Conservation (phyloP, 2,113 vertebrate genomes). For the Oreotrochilus melanogaster region DNA sequence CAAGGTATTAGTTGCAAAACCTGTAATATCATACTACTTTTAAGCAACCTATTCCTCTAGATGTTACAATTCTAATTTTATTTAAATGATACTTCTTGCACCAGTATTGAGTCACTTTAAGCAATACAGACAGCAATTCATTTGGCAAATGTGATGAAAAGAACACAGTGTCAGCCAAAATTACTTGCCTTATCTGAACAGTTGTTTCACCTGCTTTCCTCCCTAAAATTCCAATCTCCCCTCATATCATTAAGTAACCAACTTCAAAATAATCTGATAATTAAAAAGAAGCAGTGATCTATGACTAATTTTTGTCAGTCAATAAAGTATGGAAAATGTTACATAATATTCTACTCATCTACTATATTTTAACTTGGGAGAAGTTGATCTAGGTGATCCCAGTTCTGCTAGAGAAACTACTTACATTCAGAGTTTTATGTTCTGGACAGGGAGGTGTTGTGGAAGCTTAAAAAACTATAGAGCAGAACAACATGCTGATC, state of each 20-base stretch:
- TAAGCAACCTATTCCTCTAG: neutral
- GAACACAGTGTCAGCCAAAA: neutral
- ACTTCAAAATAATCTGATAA: neutral
- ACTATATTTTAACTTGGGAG: neutral
- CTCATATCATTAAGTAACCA: neutral
- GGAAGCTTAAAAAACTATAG: neutral
- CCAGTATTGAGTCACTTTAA: neutral
- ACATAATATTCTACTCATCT: neutral
- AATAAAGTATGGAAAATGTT: neutral
- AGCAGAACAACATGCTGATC: neutral
- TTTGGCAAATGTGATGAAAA: neutral
- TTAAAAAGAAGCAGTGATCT: neutral
- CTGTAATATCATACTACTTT: neutral
- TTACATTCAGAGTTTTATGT: neutral
- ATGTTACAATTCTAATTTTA: neutral
- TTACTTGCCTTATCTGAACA: neutral
- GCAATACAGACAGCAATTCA: neutral
- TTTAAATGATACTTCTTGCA: neutral
- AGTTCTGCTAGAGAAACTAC: neutral
- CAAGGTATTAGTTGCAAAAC: neutral
- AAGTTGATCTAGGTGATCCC: neutral
- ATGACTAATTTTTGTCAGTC: neutral
- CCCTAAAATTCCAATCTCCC: neutral
- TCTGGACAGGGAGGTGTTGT: neutral
- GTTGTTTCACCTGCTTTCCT: neutral